These are phyloP conservation scores for Catagonus wagneri DNA, from an alignment of 2,113 vertebrate genomes.

Conservation along the genomic window DNA sequence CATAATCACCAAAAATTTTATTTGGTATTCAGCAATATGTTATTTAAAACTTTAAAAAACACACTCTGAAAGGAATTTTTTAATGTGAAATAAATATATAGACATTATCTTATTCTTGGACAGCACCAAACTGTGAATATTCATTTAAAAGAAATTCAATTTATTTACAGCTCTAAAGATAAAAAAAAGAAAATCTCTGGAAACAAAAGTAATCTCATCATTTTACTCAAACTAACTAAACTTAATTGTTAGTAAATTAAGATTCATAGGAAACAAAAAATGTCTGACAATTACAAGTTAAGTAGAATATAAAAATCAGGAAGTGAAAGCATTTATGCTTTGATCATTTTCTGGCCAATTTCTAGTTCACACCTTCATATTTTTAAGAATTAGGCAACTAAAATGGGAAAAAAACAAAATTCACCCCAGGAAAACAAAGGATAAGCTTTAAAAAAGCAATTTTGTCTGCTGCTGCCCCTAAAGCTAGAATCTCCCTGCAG, in stretches of 20 bases:
- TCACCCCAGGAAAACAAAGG: constrained; percentile 32
- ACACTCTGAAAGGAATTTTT: background rate
- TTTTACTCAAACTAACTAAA: constrained; percentile 5
- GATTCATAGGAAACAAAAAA: background rate
- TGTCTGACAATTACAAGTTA: background rate
- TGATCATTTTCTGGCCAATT: background rate
- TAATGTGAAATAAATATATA: constrained; percentile 5
- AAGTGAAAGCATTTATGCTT: background rate
- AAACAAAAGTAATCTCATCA: background rate
- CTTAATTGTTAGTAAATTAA: background rate
- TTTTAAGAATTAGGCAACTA: background rate
- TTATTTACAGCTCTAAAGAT: background rate
- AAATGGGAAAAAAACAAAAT: constrained; percentile 8
- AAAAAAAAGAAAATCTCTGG: background rate
- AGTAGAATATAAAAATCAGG: background rate
- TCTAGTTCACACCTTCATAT: background rate
- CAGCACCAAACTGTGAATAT: background rate
- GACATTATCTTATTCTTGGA: background rate
- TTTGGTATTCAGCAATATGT: background rate
- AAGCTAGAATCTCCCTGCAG: constrained; percentile 13
- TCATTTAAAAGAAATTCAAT: background rate
- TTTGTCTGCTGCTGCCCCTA: constrained; percentile 5
- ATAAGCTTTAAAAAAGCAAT: constrained; percentile 31
- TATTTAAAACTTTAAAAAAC: background rate
- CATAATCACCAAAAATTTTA: background rate